These are phyloP conservation scores for Artibeus lituratus DNA, from an alignment of 2,797 vertebrate genomes.

Conservation along the genomic window DNA sequence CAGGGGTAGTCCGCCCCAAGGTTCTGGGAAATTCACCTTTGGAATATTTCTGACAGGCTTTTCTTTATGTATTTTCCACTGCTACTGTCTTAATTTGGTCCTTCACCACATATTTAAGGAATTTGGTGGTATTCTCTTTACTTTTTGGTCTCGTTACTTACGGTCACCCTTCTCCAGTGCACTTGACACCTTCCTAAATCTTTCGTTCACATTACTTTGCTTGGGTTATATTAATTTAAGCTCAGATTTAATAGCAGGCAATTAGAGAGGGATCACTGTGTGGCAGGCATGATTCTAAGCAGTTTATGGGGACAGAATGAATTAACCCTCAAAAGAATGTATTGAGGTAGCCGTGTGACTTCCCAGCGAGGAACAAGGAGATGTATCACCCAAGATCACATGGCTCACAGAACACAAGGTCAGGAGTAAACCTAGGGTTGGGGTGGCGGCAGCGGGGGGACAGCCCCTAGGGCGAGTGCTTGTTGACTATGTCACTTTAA, in stretches of 20 bases:
- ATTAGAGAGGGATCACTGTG: neutral
- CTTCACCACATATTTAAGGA: neutral
- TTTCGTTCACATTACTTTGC: neutral
- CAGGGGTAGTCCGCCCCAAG: neutral
- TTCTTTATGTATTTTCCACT: neutral
- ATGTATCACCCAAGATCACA: neutral
- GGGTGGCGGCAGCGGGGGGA: rapidly evolving
- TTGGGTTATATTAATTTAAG: neutral
- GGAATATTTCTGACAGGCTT: neutral
- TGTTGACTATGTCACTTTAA: neutral
- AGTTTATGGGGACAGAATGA: neutral
- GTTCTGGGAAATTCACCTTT: neutral
- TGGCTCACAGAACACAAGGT: neutral
- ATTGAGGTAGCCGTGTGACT: neutral
- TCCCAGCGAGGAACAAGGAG: neutral
- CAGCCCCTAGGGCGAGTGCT: neutral
- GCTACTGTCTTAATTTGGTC: neutral
- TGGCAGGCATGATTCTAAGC: neutral
- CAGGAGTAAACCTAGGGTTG: neutral
- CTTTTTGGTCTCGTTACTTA: neutral
- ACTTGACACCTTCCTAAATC: neutral
- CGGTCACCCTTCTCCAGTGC: neutral
- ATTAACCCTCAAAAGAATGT: neutral
- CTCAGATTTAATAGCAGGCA: neutral
- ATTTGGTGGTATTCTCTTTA: neutral